Percentiles rank a stretch among this genome's conserved stretches.
Conservation (phyloP, 37 sponge, comb jelly and placozoan genomes). For the Oscarella lobularis region DNA sequence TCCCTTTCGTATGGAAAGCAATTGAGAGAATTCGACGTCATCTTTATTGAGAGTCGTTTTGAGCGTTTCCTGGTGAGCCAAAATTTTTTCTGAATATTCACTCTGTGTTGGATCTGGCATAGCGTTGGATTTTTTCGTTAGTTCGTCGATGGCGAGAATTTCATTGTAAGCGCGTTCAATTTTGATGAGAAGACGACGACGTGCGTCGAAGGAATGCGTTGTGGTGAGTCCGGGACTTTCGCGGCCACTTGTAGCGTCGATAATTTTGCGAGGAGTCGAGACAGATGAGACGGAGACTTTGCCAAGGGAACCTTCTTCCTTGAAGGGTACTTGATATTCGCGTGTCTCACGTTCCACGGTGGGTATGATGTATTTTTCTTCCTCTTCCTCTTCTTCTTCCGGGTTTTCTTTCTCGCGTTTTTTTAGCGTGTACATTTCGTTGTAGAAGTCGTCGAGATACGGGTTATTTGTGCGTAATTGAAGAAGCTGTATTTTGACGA, state of each 20-base stretch:
- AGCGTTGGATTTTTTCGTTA: not conserved
- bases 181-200: not conserved
- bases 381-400: not conserved
- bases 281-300: constrained; percentile 26
- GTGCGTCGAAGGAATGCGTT: not conserved
- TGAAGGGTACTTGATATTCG: constrained; percentile 10
- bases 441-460: constrained; percentile 75
- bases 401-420: not conserved
- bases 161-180: not conserved
- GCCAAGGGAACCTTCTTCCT: constrained; percentile 37
- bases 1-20: not conserved
- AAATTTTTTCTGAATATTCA: not conserved
- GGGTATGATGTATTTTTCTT: not conserved
- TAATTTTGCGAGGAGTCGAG: constrained; percentile 33
- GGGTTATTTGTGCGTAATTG: constrained; percentile 46
- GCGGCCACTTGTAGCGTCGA: constrained; percentile 15
- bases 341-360: not conserved
- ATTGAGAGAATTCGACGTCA: not conserved
- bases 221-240: no score
- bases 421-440: constrained; percentile 35
- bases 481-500: constrained; percentile 66
- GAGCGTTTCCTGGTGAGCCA: no score
- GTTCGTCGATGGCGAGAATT: not conserved
- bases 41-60: not conserved
- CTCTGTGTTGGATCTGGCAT: not conserved